phyloP scores from a whole-genome alignment of 1,140 invertebrate genomes.

The Aphaenogaster floridana region DNA sequence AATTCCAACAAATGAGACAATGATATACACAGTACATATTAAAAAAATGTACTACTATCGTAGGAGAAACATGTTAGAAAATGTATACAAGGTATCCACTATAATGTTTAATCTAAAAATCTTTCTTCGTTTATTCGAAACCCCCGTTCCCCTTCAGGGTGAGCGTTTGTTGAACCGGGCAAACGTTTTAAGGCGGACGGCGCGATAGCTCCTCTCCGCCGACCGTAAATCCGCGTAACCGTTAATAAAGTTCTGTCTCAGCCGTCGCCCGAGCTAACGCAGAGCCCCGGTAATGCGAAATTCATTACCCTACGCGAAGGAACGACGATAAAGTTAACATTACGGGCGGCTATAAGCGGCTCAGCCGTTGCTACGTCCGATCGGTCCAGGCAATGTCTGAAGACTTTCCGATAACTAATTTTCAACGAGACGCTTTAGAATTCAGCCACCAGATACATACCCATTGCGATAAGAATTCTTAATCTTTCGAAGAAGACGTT shows the following conservation, averaged over 20 bases:
- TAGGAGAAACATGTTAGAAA: neutral
- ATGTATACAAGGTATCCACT: neutral
- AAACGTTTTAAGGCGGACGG: slow-evolving; percentile 51
- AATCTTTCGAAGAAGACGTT: neutral
- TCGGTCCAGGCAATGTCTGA: neutral
- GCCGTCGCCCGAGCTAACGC: slow-evolving; percentile 18
- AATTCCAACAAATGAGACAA: neutral
- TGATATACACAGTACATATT: neutral
- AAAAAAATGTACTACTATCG: neutral
- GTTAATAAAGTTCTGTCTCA: slow-evolving; percentile 70
- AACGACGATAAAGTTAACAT: slow-evolving; percentile 60
- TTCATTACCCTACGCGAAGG: slow-evolving; percentile 64
- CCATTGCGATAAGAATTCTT: slow-evolving; percentile 1
- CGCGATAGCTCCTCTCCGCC: slow-evolving; percentile 36
- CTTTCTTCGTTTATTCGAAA: neutral
- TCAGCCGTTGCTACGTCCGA: slow-evolving; percentile 18
- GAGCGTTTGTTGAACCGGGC: slow-evolving; percentile 10
- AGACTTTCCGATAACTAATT: slow-evolving; percentile 55
- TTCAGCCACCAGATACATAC: slow-evolving; percentile 12
- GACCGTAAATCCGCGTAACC: slow-evolving; percentile 62
- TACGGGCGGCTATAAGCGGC: slow-evolving; percentile 42
- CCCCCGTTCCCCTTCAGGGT: neutral
- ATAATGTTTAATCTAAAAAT: neutral
- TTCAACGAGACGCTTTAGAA: slow-evolving; percentile 27
- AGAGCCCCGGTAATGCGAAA: slow-evolving; percentile 65